Percentiles rank a stretch among this genome's conserved stretches.
Evolutionary conservation across 2,888 invertebrate species (phyloP).

Genomic region (Tanypteryx hageni): DNA sequence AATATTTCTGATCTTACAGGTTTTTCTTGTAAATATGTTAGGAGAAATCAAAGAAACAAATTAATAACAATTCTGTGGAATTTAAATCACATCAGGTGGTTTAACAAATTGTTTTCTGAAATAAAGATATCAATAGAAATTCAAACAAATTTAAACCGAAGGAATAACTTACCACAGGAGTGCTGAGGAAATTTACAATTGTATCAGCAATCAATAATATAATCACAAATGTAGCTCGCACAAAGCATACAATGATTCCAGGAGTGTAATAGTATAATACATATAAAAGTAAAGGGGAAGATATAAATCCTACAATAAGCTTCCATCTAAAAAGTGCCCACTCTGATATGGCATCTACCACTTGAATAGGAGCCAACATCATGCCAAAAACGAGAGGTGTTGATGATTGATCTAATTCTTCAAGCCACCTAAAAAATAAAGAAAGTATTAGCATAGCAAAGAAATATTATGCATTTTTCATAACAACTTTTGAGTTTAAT

Average conservation of each 20-base stretch:
- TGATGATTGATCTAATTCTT: constrained; percentile 81
- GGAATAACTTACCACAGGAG: constrained; percentile 74
- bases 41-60: no score
- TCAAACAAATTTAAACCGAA: constrained; percentile 69
- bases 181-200: constrained; percentile 73
- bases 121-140: neutral
- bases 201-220: constrained; percentile 69
- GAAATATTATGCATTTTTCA: no score
- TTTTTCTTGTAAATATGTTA: no score
- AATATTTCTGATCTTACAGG: no score
- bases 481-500: no score
- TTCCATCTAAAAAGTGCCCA: constrained; percentile 83
- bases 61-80: no score
- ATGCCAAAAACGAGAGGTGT: constrained; percentile 73
- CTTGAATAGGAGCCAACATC: constrained; percentile 84
- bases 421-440: constrained; percentile 70
- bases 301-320: constrained; percentile 76
- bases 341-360: constrained; percentile 86
- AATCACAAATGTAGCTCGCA: constrained; percentile 39
- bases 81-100: no score
- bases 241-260: constrained; percentile 77
- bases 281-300: constrained; percentile 77
- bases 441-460: no score
- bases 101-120: no score
- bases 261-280: constrained; percentile 86